Percentiles rank a stretch among this genome's conserved stretches.
Evolutionary conservation across 2,888 invertebrate genomes (phyloP).

Genomic region (Ypsolopha sequella): DNA sequence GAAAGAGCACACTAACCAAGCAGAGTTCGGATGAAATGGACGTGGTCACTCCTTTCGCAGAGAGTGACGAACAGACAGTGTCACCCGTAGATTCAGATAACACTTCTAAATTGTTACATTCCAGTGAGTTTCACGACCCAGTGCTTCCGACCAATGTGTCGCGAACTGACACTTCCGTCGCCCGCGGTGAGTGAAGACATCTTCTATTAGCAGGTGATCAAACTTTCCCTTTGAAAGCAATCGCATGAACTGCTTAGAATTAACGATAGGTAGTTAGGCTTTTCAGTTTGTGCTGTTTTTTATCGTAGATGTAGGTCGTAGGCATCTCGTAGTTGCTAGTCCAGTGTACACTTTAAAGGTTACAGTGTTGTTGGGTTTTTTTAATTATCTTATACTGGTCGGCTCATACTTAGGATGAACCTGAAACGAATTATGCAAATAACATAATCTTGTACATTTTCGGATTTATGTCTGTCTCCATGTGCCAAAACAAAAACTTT

Average conservation of each 20-base stretch:
- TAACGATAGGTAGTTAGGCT: neutral
- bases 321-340: too few species aligned
- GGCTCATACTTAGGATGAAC: too few species aligned
- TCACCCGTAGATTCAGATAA: slow-evolving; percentile 15
- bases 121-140: slow-evolving; percentile 68
- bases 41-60: slow-evolving; percentile 41
- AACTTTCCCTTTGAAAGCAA: slow-evolving; percentile 55
- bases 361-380: too few species aligned
- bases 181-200: slow-evolving; percentile 70
- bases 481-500: too few species aligned
- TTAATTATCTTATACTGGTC: too few species aligned
- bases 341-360: too few species aligned
- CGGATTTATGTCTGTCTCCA: too few species aligned
- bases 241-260: slow-evolving; percentile 49
- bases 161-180: slow-evolving; percentile 53
- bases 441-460: too few species aligned
- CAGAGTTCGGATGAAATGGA: slow-evolving; percentile 48
- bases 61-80: slow-evolving; percentile 15
- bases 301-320: too few species aligned
- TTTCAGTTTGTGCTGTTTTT: too few species aligned
- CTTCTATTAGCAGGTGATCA: slow-evolving; percentile 65
- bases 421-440: too few species aligned
- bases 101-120: slow-evolving; percentile 42
- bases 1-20: slow-evolving; percentile 18
- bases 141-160: slow-evolving; percentile 52